These are phyloP conservation scores for Suillia variegata DNA, from an alignment of 2,888 invertebrate species.

Conservation along the genomic window DNA sequence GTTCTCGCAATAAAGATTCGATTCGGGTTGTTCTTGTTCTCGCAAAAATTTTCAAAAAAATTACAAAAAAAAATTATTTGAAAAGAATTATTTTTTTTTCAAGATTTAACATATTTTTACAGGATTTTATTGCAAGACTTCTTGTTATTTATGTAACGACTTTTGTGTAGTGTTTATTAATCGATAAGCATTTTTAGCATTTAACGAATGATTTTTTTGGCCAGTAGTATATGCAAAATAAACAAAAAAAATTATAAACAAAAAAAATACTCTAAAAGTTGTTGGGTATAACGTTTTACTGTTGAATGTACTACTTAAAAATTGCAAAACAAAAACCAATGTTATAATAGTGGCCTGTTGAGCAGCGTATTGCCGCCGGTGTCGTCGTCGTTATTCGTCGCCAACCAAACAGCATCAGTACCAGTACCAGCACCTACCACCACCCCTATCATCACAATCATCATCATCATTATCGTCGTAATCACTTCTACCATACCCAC, in stretches of 20 bases:
- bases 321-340: conserved; percentile 15
- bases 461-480: not conserved
- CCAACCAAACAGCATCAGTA: conserved; percentile 21
- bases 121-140: too few relatives aligned
- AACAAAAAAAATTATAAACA: conserved; percentile 3
- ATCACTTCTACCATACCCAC: too few relatives aligned
- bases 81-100: too few relatives aligned
- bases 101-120: too few relatives aligned
- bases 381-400: conserved; percentile 21
- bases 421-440: conserved; percentile 14
- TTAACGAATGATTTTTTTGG: not conserved
- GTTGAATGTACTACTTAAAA: conserved; percentile 40
- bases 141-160: too few relatives aligned
- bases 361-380: conserved; percentile 31
- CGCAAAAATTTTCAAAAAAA: too few relatives aligned
- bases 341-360: conserved; percentile 51
- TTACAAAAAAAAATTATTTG: too few relatives aligned
- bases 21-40: too few relatives aligned
- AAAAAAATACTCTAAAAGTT: conserved; percentile 22
- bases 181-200: too few relatives aligned
- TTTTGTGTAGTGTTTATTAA: too few relatives aligned
- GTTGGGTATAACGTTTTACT: conserved; percentile 25
- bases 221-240: not conserved
- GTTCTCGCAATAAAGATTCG: too few relatives aligned
- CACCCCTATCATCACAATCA: not conserved